Conservation (phyloP, 1,140 invertebrate genomes). For the Drosophila pseudoobscura region DNA sequence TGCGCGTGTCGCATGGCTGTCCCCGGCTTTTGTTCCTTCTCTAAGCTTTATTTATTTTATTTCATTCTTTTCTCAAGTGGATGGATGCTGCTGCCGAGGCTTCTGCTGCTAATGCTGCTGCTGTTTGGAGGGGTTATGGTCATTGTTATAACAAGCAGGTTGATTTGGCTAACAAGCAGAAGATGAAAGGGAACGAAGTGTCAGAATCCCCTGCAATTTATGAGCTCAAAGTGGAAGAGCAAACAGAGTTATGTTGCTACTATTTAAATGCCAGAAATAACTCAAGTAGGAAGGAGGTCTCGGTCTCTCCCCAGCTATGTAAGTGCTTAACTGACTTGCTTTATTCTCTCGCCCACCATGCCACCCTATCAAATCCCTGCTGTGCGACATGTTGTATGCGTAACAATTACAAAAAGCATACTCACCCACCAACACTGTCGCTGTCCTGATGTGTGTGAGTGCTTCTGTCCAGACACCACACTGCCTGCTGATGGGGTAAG, state of each 20-base stretch:
- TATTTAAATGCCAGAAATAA: too few relatives aligned
- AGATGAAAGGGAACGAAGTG: conserved; percentile 5
- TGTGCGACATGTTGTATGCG: conserved; percentile 26
- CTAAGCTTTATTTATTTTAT: conserved; percentile 20
- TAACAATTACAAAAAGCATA: conserved; percentile 18
- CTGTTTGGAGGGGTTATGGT: conserved; percentile 5
- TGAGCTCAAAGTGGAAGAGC: conserved; percentile 10
- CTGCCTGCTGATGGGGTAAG: conserved; percentile 35
- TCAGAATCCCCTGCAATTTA: conserved; percentile 40
- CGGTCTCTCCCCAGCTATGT: not conserved
- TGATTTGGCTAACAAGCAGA: conserved; percentile 54
- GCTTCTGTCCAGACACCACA: conserved; percentile 21
- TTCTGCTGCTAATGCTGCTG: too few relatives aligned
- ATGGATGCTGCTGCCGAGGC: too few relatives aligned
- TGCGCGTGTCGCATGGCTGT: conserved; percentile 9
- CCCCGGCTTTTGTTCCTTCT: not conserved
- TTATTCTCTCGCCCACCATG: not conserved
- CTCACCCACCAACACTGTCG: conserved; percentile 24
- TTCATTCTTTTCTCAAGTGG: conserved; percentile 56
- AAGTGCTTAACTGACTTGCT: conserved; percentile 1
- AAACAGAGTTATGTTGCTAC: conserved; percentile 7
- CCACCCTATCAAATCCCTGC: conserved; percentile 4
- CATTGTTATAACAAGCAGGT: conserved; percentile 57
- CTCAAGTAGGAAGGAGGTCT: too few relatives aligned
- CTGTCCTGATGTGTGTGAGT: not conserved